Evolutionary conservation across 2,888 invertebrate genomes (phyloP).

Genomic region (Synanthedon vespiformis): DNA sequence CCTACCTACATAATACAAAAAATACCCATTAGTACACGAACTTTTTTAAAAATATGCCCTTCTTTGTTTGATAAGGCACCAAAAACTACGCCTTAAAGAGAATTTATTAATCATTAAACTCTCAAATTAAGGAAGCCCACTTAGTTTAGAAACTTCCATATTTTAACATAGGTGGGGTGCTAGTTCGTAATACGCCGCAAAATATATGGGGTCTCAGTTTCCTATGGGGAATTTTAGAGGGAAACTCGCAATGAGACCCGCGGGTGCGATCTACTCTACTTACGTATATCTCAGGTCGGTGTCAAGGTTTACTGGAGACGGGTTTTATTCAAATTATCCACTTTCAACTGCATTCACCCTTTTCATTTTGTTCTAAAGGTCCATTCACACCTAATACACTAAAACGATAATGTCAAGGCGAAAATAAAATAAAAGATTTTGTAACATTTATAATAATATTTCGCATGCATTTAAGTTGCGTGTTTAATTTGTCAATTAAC

Average conservation of each 20-base stretch:
- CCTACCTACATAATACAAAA: not conserved
- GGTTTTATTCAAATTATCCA: slow-evolving; percentile 30
- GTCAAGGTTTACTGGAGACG: slow-evolving; percentile 39
- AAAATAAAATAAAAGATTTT: no score
- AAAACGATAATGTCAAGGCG: not conserved
- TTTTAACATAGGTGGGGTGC: slow-evolving; percentile 45
- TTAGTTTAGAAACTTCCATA: slow-evolving; percentile 35
- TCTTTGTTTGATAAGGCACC: no score
- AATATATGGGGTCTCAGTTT: slow-evolving; percentile 39
- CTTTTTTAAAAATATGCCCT: slow-evolving; percentile 2
- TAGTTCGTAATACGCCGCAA: slow-evolving; percentile 41
- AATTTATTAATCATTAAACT: slow-evolving; percentile 51
- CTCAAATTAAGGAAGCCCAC: slow-evolving; percentile 47
- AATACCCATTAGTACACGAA: slow-evolving; percentile 10
- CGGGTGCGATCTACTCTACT: slow-evolving; percentile 45
- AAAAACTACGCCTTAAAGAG: slow-evolving; percentile 15
- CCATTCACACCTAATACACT: not conserved
- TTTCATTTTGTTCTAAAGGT: slow-evolving; percentile 18
- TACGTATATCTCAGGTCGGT: slow-evolving; percentile 35
- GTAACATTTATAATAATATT: no score
- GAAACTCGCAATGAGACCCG: slow-evolving; percentile 41
- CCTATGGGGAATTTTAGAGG: slow-evolving; percentile 31
- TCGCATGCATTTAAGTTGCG: no score
- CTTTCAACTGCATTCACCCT: slow-evolving; percentile 25
- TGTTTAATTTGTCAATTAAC: no score